These are phyloP conservation scores for Tangara arthus DNA, from an alignment of 2,797 vertebrate genomes.

Conservation along the genomic window DNA sequence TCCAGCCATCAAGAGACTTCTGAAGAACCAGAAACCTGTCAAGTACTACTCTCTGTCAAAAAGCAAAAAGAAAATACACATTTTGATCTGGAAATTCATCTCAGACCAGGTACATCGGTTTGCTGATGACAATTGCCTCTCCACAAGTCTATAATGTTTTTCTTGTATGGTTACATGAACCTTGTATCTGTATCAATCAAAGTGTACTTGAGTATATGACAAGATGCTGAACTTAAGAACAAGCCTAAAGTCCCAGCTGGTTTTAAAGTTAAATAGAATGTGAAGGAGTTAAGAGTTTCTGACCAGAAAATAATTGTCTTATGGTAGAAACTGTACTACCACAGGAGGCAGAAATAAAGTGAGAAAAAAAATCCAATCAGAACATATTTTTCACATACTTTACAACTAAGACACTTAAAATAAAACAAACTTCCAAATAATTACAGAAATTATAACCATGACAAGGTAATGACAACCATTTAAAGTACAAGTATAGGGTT, in stretches of 20 bases:
- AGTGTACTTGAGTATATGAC: slow-evolving; percentile 18
- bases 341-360: background rate
- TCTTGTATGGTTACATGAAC: slow-evolving; percentile 37
- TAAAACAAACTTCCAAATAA: background rate
- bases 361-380: background rate
- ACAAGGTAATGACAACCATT: background rate
- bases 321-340: background rate
- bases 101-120: slow-evolving; percentile 27
- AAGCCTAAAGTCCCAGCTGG: slow-evolving; percentile 18
- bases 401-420: background rate
- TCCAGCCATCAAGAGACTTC: slow-evolving; percentile 55
- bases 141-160: slow-evolving; percentile 23
- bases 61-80: slow-evolving; percentile 45
- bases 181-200: slow-evolving; percentile 59
- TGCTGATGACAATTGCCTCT: slow-evolving; percentile 59
- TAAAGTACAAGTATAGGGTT: background rate
- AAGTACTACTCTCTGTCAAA: slow-evolving; percentile 46
- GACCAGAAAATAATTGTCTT: slow-evolving; percentile 3
- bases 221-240: slow-evolving; percentile 36
- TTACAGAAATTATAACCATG: background rate
- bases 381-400: background rate
- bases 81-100: slow-evolving; percentile 68
- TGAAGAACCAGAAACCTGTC: slow-evolving; percentile 58
- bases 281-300: slow-evolving; percentile 12
- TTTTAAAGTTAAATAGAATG: slow-evolving; percentile 33